Percentiles rank a stretch among this genome's conserved stretches.
phyloP scores from a whole-genome alignment of 92 coral and sea anemone genomes.

The Metridium senile region DNA sequence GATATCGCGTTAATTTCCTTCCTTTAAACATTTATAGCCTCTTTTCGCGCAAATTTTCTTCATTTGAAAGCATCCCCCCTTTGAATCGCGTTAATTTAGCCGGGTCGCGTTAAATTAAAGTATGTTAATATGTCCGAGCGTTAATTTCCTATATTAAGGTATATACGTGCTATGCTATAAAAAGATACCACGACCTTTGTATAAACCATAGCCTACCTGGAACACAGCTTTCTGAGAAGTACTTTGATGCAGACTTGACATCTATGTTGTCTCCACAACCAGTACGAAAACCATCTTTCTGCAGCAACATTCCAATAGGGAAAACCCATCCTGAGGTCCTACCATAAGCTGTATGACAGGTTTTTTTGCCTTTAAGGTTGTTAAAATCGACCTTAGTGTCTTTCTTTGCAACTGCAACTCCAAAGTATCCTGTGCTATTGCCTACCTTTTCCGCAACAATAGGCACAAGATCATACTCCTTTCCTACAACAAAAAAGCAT shows the following conservation, averaged over 20 bases:
- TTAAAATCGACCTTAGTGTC: slow-evolving; percentile 12
- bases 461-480: slow-evolving; percentile 35
- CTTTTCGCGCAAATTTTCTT: too few species aligned
- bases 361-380: slow-evolving; percentile 53
- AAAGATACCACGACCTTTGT: too few species aligned
- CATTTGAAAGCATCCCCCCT: too few species aligned
- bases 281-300: not conserved
- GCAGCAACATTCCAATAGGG: slow-evolving; percentile 73
- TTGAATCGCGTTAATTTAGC: too few species aligned
- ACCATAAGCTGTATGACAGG: slow-evolving; percentile 83
- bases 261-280: slow-evolving; percentile 21
- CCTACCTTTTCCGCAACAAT: slow-evolving; percentile 59
- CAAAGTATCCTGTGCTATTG: slow-evolving; percentile 47
- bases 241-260: slow-evolving; percentile 53
- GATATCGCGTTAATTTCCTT: too few species aligned
- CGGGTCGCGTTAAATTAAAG: too few species aligned
- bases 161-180: too few species aligned
- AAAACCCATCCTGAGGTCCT: slow-evolving; percentile 78
- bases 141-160: too few species aligned
- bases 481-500: slow-evolving; percentile 17
- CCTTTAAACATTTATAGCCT: too few species aligned
- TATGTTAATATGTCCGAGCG: too few species aligned
- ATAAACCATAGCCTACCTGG: slow-evolving; percentile 77
- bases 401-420: slow-evolving; percentile 79
- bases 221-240: slow-evolving; percentile 72